phyloP scores from a whole-genome alignment of 2,888 invertebrate genomes.

The Cephus sareptanus region DNA sequence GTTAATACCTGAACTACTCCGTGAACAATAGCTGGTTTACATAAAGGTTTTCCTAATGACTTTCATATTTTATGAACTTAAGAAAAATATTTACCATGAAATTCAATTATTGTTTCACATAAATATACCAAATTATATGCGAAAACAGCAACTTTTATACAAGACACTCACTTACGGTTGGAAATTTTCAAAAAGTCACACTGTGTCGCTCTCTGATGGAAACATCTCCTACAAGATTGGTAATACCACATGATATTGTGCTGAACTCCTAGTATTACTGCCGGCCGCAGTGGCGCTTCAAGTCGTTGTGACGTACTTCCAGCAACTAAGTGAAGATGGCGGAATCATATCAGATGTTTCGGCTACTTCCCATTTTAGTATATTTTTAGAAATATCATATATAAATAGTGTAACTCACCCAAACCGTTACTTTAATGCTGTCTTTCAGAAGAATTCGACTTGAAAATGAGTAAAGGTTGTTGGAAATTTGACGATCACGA shows the following conservation, averaged over 20 bases:
- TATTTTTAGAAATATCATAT: constrained; percentile 46
- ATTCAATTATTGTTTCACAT: not conserved
- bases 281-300: not conserved
- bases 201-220: constrained; percentile 1
- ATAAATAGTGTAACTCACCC: constrained; percentile 31
- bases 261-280: not conserved
- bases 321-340: not conserved
- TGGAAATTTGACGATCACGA: constrained; percentile 62
- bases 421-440: constrained; percentile 14
- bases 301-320: not conserved
- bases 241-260: not conserved
- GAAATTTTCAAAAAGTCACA: not conserved
- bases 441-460: constrained; percentile 12
- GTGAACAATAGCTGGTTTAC: not conserved
- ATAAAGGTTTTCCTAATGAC: not conserved
- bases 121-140: not conserved
- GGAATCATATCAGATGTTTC: constrained; percentile 4
- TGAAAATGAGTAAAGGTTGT: constrained; percentile 55
- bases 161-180: not conserved
- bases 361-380: constrained; percentile 30
- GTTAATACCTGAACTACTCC: not conserved
- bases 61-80: not conserved
- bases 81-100: not conserved
- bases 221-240: not conserved
- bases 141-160: not conserved